Conservation (phyloP, 2,797 vertebrate genomes). For the Tenualosa thibaudeaui region DNA sequence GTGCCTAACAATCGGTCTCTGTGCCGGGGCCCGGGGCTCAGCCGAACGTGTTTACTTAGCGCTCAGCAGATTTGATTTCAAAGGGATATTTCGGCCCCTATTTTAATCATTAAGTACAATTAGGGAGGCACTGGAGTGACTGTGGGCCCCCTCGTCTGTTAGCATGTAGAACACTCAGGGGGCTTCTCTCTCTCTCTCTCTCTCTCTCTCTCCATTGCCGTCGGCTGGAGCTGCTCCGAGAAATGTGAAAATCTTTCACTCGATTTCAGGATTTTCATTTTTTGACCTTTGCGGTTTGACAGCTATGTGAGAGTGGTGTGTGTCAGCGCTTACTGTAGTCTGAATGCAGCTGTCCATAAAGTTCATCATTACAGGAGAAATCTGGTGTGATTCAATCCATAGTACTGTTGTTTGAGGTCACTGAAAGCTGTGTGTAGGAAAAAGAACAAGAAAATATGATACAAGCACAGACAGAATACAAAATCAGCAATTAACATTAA, state of each 20-base stretch:
- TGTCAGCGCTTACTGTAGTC: background rate
- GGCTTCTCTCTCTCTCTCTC: background rate
- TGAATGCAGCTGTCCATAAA: background rate
- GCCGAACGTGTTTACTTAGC: background rate
- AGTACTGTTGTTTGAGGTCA: too few relatives aligned
- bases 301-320: background rate
- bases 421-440: too few relatives aligned
- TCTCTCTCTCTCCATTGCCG: background rate
- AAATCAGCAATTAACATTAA: too few relatives aligned
- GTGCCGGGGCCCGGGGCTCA: background rate
- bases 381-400: too few relatives aligned
- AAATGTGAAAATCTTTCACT: background rate
- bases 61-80: conserved; percentile 15
- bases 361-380: too few relatives aligned
- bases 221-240: background rate
- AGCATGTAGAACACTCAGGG: background rate
- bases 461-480: too few relatives aligned
- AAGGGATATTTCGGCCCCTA: conserved; percentile 19
- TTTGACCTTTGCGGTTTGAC: conserved; percentile 1
- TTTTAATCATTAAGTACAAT: conserved; percentile 24
- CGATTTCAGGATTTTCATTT: background rate
- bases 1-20: conserved; percentile 15
- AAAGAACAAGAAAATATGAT: too few relatives aligned
- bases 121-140: background rate
- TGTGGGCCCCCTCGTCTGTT: background rate